These are phyloP conservation scores for Diprion similis DNA, from an alignment of 1,140 invertebrate genomes.

Conservation along the genomic window DNA sequence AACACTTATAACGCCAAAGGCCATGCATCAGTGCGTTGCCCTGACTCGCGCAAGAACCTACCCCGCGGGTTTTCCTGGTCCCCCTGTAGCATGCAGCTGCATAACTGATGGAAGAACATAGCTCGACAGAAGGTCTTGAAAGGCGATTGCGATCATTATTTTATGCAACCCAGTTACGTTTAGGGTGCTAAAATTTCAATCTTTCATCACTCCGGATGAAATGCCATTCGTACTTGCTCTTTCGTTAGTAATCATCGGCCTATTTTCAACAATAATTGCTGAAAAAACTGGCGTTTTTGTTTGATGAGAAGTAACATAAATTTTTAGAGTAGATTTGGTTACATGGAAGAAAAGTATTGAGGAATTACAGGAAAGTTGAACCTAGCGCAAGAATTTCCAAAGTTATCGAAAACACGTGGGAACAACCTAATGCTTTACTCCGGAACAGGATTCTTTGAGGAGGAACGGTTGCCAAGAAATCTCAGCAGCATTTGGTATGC, in stretches of 20 bases:
- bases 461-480: conserved; percentile 31
- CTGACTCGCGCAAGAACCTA: background rate
- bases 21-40: conserved; percentile 4
- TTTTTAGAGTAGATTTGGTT: too few relatives aligned
- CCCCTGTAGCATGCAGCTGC: background rate
- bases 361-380: background rate
- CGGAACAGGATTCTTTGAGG: background rate
- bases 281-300: too few relatives aligned
- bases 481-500: conserved; percentile 47
- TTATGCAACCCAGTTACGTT: too few relatives aligned
- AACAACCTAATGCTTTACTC: conserved; percentile 34
- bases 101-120: background rate
- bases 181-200: too few relatives aligned
- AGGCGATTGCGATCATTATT: too few relatives aligned
- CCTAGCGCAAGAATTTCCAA: conserved; percentile 36
- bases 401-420: conserved; percentile 38
- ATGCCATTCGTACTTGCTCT: too few relatives aligned
- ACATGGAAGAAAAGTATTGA: too few relatives aligned
- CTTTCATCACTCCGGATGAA: too few relatives aligned
- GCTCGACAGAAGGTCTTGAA: background rate
- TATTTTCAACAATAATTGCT: too few relatives aligned
- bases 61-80: conserved; percentile 3
- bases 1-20: background rate
- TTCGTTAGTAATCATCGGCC: too few relatives aligned
- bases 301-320: too few relatives aligned